phyloP scores from a whole-genome alignment of 2,797 vertebrate genomes.

The Tapera naevia region DNA sequence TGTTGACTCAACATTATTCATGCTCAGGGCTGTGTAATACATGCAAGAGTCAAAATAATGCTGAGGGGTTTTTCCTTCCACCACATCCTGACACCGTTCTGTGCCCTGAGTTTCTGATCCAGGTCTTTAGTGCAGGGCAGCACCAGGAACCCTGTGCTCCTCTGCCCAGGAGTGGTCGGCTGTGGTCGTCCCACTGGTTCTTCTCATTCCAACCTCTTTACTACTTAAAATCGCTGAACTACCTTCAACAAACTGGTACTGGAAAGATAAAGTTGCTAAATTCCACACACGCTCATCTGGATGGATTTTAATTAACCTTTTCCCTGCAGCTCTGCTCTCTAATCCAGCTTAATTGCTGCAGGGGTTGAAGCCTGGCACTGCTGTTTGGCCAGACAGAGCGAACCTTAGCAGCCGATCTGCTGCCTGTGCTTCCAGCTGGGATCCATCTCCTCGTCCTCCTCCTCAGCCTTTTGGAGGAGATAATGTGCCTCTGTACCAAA shows the following conservation, averaged over 20 bases:
- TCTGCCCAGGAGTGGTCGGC: background rate
- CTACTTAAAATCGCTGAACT: background rate
- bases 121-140: rapidly evolving
- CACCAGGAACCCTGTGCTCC: rapidly evolving
- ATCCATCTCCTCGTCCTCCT: conserved; percentile 44
- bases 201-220: background rate
- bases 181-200: rapidly evolving
- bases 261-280: conserved; percentile 22
- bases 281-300: conserved; percentile 9
- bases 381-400: background rate
- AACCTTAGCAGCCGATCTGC: background rate
- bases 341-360: conserved; percentile 39
- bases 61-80: background rate
- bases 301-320: conserved; percentile 45
- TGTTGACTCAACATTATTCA: rapidly evolving
- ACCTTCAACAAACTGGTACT: background rate
- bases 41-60: rapidly evolving
- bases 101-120: background rate
- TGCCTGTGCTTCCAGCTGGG: conserved; percentile 54
- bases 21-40: background rate
- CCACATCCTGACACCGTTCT: rapidly evolving
- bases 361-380: conserved; percentile 24
- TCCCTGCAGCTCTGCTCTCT: conserved; percentile 9
- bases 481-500: conserved; percentile 4
- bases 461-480: conserved; percentile 29